Evolutionary conservation across 2,797 vertebrate genomes (phyloP).

Genomic region (Orestias chungarensis): DNA sequence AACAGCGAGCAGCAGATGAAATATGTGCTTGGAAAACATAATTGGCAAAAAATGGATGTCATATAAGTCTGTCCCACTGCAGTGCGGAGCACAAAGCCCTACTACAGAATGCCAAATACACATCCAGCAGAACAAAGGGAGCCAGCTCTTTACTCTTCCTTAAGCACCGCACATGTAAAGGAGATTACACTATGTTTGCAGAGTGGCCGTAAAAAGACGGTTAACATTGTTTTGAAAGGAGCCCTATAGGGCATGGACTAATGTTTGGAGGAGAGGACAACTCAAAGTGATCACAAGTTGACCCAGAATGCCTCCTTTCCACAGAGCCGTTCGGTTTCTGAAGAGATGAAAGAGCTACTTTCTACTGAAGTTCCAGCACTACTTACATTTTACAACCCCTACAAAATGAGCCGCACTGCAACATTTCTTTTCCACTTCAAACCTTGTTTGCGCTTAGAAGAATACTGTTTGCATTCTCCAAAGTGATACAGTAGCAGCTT

Average conservation of each 20-base stretch:
- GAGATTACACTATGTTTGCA: conserved; percentile 34
- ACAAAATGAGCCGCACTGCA: neutral
- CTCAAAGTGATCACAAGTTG: conserved; percentile 36
- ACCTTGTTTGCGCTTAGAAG: neutral
- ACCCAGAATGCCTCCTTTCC: conserved; percentile 15
- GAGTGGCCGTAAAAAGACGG: conserved; percentile 38
- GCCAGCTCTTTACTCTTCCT: conserved; percentile 9
- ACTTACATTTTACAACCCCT: conserved; percentile 14
- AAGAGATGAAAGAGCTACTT: conserved; percentile 22
- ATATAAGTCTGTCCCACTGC: conserved; percentile 25
- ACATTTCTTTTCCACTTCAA: neutral
- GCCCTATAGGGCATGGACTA: neutral
- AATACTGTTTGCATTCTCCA: neutral
- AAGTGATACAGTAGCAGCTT: neutral
- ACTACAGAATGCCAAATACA: conserved; percentile 29
- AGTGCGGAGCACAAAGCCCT: conserved; percentile 40
- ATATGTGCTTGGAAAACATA: conserved; percentile 70
- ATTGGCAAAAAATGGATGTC: conserved; percentile 62
- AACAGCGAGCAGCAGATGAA: conserved; percentile 61
- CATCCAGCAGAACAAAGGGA: conserved; percentile 17
- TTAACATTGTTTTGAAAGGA: conserved; percentile 24
- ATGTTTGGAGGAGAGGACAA: conserved; percentile 13
- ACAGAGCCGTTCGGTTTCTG: conserved; percentile 10
- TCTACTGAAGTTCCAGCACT: conserved; percentile 11
- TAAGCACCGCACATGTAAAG: conserved; percentile 24